Percentiles rank a stretch among this genome's conserved stretches.
Conservation (phyloP, 92 coral and sea anemone genomes). For the Phenganax subtilis region DNA sequence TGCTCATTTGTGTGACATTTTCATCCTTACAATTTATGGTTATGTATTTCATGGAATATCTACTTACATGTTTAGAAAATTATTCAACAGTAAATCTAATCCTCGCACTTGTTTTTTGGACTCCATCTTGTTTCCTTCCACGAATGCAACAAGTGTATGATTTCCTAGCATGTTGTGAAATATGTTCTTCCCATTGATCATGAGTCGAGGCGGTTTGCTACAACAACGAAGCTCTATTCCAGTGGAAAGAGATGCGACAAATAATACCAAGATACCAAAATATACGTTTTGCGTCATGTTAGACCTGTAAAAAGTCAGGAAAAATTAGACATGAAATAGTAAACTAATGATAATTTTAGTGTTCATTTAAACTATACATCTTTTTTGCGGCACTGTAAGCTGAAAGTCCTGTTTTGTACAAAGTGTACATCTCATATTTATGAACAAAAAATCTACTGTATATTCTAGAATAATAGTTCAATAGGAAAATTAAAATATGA, state of each 20-base stretch:
- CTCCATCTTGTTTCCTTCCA: slow-evolving; percentile 26
- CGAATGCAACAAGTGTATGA: slow-evolving; percentile 29
- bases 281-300: background rate
- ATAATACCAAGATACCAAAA: slow-evolving; percentile 8
- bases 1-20: no score
- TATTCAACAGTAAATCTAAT: slow-evolving; percentile 31
- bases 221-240: slow-evolving; percentile 20
- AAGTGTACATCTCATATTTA: no score
- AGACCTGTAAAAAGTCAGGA: background rate
- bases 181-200: slow-evolving; percentile 27
- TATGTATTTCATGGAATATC: background rate
- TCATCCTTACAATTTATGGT: background rate
- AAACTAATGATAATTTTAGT: no score
- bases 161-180: slow-evolving; percentile 20
- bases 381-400: no score
- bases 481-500: no score
- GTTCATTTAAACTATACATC: no score
- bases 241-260: background rate
- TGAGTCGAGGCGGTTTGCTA: slow-evolving; percentile 8
- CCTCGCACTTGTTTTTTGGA: slow-evolving; percentile 36
- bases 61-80: slow-evolving; percentile 32
- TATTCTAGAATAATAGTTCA: no score
- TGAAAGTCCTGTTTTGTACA: no score
- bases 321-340: background rate
- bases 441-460: no score